A percentile compares a stretch with the other conserved stretches of the same genome.
phyloP scores from a whole-genome alignment of 1,140 invertebrate genomes.

The Diploscapter pachys region DNA sequence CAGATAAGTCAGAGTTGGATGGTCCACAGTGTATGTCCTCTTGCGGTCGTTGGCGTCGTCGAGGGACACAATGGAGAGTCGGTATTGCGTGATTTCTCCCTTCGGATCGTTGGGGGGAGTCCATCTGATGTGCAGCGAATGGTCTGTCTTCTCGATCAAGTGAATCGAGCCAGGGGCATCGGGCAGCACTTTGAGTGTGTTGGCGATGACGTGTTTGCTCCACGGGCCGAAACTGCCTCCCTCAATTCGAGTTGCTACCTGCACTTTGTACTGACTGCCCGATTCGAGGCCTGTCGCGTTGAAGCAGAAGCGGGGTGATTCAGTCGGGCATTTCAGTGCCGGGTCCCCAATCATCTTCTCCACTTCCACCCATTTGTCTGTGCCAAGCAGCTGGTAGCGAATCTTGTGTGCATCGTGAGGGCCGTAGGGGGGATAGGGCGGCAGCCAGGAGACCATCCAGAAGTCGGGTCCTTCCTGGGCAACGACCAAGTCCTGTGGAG shows the following conservation, averaged over 20 bases:
- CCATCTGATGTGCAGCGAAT: conserved; percentile 58
- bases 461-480: conserved; percentile 58
- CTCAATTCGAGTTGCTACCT: conserved; percentile 56
- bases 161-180: conserved; percentile 57
- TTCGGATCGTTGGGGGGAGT: conserved; percentile 51
- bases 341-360: conserved; percentile 50
- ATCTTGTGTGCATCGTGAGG: conserved; percentile 59
- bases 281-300: conserved; percentile 57
- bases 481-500: conserved; percentile 58
- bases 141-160: conserved; percentile 59
- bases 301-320: conserved; percentile 55
- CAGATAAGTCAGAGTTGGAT: conserved; percentile 54
- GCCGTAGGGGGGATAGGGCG: conserved; percentile 55
- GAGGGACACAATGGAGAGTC: conserved; percentile 44
- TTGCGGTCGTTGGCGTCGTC: conserved; percentile 45
- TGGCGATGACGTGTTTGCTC: conserved; percentile 50
- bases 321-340: conserved; percentile 50
- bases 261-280: conserved; percentile 55
- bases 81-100: conserved; percentile 55
- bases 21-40: conserved; percentile 50
- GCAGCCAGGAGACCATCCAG: conserved; percentile 53
- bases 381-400: conserved; percentile 51
- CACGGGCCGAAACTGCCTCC: conserved; percentile 54
- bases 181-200: conserved; percentile 57
- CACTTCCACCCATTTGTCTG: conserved; percentile 48